Evolutionary conservation across 1,140 invertebrate genomes (phyloP), one percentile per base, ranked within the genome.

Genomic region (Bursaphelenchus mucronatus): DNA sequence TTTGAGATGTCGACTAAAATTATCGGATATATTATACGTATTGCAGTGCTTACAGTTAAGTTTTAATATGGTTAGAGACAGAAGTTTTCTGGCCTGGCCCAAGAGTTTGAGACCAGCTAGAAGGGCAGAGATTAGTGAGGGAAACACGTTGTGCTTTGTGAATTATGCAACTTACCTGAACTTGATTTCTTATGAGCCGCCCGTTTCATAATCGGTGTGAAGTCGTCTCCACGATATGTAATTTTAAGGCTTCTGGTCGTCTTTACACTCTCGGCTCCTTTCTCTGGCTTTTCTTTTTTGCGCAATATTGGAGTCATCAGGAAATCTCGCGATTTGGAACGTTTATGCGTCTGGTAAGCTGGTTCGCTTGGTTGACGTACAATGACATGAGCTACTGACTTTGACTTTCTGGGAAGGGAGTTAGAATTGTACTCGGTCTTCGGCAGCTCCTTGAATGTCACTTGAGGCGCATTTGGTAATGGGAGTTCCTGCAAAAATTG

Each of bases 181-280:
- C 57, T 59, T 39, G 40, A 44, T 44, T 59, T 59, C 30, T 59
- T 59, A 44, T 59, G 57, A n/a, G 21, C 13, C 57, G 19, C 47
- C 19, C 13, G 47, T 19, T 49, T 19, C 47, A 49, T n/a, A 49
- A 19, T n/a, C 47, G 54, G 54, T 15, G 54, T 39, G 30, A 55
- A 55, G n/a, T 15, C 54, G 39, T 40, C 57, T 39, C 19, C 13
- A 17, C n/a, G 19, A 39, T 13, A 41, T 17, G 57, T 39, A n/a
- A 59, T 59, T 44, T 59, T 59, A n/a, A 59, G 45, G 30, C 57
- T 59, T 43, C 57, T 13, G 2, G 57, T 59, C 19, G 57, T 59
- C 41, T 44, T 59, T 39, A 59, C 57, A 50, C 57, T 59, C 40
- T 59, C 57, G 13, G 11, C 30, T 11, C 57, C 57, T n/a, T 15